Evolutionary conservation across 2,797 vertebrate genomes (phyloP).

Genomic region (Hyperoplus immaculatus): DNA sequence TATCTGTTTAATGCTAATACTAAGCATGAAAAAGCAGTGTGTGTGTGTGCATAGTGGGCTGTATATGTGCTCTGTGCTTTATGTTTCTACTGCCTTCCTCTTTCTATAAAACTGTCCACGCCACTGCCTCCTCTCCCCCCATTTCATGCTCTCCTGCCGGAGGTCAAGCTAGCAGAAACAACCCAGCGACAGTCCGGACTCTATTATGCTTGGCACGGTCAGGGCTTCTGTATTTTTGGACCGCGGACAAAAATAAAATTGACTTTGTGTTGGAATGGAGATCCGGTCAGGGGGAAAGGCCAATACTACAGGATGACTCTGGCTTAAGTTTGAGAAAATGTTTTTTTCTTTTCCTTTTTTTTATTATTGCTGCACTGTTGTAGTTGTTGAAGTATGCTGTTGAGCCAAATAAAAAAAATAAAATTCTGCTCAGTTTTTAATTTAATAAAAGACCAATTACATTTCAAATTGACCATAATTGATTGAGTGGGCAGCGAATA

Average conservation of each 20-base stretch:
- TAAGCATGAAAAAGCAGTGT: background rate
- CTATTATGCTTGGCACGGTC: background rate
- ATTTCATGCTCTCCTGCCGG: slow-evolving; percentile 37
- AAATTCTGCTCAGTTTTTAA: background rate
- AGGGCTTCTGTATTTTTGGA: slow-evolving; percentile 9
- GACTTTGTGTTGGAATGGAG: slow-evolving; percentile 12
- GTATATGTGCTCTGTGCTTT: slow-evolving; percentile 6
- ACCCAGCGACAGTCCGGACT: slow-evolving; percentile 1
- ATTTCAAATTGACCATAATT: background rate
- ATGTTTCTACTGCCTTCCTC: slow-evolving; percentile 7
- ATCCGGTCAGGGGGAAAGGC: background rate
- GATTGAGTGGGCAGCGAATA: background rate
- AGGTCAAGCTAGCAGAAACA: slow-evolving; percentile 43
- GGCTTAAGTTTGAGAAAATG: background rate
- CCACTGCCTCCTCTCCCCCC: slow-evolving; percentile 15
- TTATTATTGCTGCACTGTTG: too few relatives aligned
- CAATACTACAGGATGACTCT: background rate
- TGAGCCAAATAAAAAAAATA: background rate
- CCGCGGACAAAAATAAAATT: slow-evolving; percentile 1
- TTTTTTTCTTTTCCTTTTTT: background rate
- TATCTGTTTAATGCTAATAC: too few relatives aligned
- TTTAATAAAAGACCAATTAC: background rate
- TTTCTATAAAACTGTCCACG: slow-evolving; percentile 1
- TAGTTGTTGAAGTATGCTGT: too few relatives aligned
- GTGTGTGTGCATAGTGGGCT: background rate